A percentile compares a stretch with the other conserved stretches of the same genome.
phyloP scores from a whole-genome alignment of 1,140 invertebrate genomes.

The Pissodes strobi region DNA sequence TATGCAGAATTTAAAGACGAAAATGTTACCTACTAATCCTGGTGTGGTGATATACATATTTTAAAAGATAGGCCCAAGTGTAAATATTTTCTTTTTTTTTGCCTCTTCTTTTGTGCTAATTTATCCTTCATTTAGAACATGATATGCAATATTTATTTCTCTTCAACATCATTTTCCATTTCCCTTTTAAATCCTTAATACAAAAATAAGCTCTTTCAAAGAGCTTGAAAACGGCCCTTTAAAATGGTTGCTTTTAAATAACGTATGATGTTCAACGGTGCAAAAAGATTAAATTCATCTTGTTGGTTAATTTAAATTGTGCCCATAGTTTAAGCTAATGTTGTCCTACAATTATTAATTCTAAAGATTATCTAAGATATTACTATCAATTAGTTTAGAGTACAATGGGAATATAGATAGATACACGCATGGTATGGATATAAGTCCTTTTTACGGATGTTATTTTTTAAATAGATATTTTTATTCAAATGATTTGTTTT shows the following conservation, averaged over 20 bases:
- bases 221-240: conserved; percentile 11
- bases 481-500: conserved; percentile 53
- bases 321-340: conserved; percentile 57
- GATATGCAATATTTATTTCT: too few species aligned
- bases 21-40: too few species aligned
- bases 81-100: too few species aligned
- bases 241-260: not conserved
- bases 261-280: conserved; percentile 27
- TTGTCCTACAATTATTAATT: conserved; percentile 46
- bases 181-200: not conserved
- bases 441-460: conserved; percentile 44
- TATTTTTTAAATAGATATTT: conserved; percentile 52
- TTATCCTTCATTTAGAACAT: too few species aligned
- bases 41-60: too few species aligned
- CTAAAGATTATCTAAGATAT: conserved; percentile 51
- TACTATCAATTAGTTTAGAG: conserved; percentile 50
- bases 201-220: not conserved
- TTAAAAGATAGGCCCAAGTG: too few species aligned
- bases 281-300: conserved; percentile 41
- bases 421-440: conserved; percentile 50
- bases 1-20: too few species aligned
- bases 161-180: too few species aligned
- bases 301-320: conserved; percentile 52
- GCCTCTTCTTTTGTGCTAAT: too few species aligned
- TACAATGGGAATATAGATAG: conserved; percentile 52